Percentiles rank a stretch among this genome's conserved stretches.
Conservation (phyloP, 2,888 invertebrate genomes). For the Acronicta psi region DNA sequence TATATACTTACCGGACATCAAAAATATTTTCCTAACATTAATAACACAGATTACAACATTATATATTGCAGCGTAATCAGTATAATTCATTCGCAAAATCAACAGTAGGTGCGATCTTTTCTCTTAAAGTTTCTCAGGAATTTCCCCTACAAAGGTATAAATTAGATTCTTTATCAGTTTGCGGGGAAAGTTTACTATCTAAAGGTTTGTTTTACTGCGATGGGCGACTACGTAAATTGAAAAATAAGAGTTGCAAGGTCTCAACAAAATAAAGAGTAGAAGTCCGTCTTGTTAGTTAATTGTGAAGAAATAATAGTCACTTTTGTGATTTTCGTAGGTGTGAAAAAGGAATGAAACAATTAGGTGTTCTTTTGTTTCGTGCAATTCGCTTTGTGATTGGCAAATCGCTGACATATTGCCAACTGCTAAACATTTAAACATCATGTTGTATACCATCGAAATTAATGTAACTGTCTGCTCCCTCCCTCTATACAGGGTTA, state of each 20-base stretch:
- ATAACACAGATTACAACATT: constrained; percentile 50
- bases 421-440: too few species aligned
- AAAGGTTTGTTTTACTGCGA: constrained; percentile 72
- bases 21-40: constrained; percentile 42
- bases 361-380: background rate
- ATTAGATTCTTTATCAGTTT: constrained; percentile 79
- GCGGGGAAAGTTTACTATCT: constrained; percentile 73
- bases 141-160: constrained; percentile 72
- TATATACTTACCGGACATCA: constrained; percentile 18
- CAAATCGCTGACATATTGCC: too few species aligned
- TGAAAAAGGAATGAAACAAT: background rate
- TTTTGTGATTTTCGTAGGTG: background rate
- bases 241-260: constrained; percentile 59
- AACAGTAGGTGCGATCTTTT: constrained; percentile 64
- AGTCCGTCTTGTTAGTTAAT: constrained; percentile 6
- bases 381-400: too few species aligned
- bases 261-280: constrained; percentile 15
- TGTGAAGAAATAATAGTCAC: background rate
- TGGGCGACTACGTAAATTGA: constrained; percentile 71
- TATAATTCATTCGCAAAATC: constrained; percentile 63
- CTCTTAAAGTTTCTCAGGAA: constrained; percentile 65
- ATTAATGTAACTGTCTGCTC: too few species aligned
- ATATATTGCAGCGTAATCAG: constrained; percentile 62
- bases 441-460: too few species aligned
- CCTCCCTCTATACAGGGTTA: too few species aligned